Base-by-base conservation (phyloP, 1,140 invertebrate species). In the Alviniconcha marisindica region DNA sequence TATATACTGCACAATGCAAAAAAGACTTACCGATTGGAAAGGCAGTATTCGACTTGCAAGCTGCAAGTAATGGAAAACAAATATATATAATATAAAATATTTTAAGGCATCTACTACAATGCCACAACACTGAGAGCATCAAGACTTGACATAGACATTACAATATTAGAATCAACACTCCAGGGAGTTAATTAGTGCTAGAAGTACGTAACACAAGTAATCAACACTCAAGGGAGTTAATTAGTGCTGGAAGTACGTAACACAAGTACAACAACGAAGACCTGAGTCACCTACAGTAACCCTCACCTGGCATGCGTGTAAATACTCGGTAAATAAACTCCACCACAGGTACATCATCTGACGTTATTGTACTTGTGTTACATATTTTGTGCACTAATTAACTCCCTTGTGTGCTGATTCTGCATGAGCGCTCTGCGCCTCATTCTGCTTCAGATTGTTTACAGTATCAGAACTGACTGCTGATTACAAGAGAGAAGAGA, bases 21-120 rank as follows among this genome's bases (percentile, higher is more conserved):
- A 56, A 83, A 31, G 24, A 76, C 89, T 88, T 85, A 91, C 91
- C 76, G 87, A 87, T 63, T 87, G 56, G 82, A 90, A 92, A 74
- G 91, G 91, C 63, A 92, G 89, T 66, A 87, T 86, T 42, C 91
- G 89, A 66, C 86, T 88, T 18, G 90, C 90, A 74, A 92, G 84
- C 91, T 92, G 87, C n/a, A 81, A 89, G 88, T 0, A 85, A 36
- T 84, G 81, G 83, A 83, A 81, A 79, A 78, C 60, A 40, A 31
- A 54, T 60, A 18, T 14, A 81, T 48, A 76, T n/a, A 24, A 44
- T 36, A 66, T n/a, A 54, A 81, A 51, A 10, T 44, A 33, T 33
- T 18, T 31, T 48, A 18, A 1, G 38, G 28, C 36, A 66, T 63
- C 54, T 24, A 77, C 42, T 51, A 12, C n/a, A n/a, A n/a, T n/a